Evolutionary conservation across 2,797 vertebrate genomes (phyloP).

Genomic region (Anomalospiza imberbis): DNA sequence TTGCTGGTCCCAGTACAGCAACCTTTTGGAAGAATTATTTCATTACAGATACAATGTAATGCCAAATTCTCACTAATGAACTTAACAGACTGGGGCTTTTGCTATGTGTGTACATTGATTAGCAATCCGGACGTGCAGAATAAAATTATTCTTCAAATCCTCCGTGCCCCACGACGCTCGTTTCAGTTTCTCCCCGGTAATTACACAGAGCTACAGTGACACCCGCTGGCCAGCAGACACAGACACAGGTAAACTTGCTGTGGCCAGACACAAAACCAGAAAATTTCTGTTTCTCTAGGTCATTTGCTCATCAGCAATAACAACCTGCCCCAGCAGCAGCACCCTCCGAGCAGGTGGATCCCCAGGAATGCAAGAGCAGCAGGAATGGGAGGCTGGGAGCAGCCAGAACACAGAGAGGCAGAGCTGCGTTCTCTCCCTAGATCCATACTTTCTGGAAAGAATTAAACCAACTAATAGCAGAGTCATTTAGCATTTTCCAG

Average conservation of each 20-base stretch:
- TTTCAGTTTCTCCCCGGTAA: background rate
- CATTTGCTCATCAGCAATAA: background rate
- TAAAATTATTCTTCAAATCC: background rate
- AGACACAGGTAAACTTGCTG: background rate
- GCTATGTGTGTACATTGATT: background rate
- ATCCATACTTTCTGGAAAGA: background rate
- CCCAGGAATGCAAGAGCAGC: background rate
- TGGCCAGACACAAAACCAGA: background rate
- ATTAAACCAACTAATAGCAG: background rate
- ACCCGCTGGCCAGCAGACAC: conserved; percentile 20
- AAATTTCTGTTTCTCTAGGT: background rate
- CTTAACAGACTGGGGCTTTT: background rate
- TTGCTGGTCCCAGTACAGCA: background rate
- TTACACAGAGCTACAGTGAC: conserved; percentile 43
- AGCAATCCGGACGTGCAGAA: background rate
- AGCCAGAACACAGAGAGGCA: background rate
- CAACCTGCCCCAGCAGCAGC: background rate
- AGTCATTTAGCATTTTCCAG: background rate
- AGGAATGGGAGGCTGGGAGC: background rate
- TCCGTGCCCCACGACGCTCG: fast-evolving
- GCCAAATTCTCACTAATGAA: background rate
- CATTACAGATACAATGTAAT: background rate
- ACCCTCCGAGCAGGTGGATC: background rate
- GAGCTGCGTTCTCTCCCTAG: fast-evolving
- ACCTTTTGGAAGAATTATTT: background rate